Base-by-base conservation (phyloP, 1,140 invertebrate genomes). In the Eumaeus atala region DNA sequence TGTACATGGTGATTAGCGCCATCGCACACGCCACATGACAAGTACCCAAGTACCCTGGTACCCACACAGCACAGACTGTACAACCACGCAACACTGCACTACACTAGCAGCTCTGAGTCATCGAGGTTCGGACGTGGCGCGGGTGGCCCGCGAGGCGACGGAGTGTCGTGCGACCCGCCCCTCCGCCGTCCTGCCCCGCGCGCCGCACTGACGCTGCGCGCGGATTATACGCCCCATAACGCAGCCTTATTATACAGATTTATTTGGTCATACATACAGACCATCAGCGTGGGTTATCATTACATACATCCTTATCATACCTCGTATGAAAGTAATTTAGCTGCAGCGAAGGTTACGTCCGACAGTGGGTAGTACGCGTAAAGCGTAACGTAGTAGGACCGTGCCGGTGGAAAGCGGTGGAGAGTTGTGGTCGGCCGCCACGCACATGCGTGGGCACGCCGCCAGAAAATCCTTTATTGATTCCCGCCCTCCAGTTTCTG, bases 381-480 rank as follows among this genome's bases (percentile, higher is more conserved):
- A 11, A 8, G 34, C 34, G 36, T 52, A 21, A 17, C 21, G 21
- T 38, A 52, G 38, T 52, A 52, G 21, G 21, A 52, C n/a, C 18
- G 37, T 12, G 37, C 12, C 40, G 18, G 37, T 18, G 40, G 28
- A 34, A 33, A 33, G 42, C 42, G 37, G 38, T 34, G 21, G 33
- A 28, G 51, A 34, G 21, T 28, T 42, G 33, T 33, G 51, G 51
- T 59, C 51, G 55, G 48, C 34, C 64, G 74, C 70, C 70, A 86
- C 83, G 83, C 83, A 86, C 83, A 86, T 86, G 83, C 83, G 83
- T 86, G 74, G 80, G 79, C 83, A 83, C 63, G 73, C 69, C 77
- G 77, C 80, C 83, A 84, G 80, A 74, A 86, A 86, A 84, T 86
- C 80, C 80, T 83, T 86, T 86, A 86, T 86, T 80, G 83, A 86